Percentiles rank a stretch among this genome's conserved stretches.
Conservation (phyloP, 2,113 vertebrate genomes). For the Dipodomys spectabilis region DNA sequence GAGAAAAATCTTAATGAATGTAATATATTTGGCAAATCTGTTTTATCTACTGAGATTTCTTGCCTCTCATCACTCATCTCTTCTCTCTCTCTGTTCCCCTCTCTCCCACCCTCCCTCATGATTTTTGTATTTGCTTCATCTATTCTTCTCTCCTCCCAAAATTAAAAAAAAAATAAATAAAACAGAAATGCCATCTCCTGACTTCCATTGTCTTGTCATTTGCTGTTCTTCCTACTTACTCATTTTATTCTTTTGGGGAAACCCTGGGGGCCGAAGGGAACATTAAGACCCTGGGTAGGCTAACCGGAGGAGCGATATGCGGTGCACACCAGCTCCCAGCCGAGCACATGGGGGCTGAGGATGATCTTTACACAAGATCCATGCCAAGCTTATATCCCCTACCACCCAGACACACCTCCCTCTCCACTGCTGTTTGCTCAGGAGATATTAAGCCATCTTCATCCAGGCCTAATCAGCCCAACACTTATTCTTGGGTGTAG, state of each 20-base stretch:
- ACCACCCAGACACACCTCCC: neutral
- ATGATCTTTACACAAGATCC: neutral
- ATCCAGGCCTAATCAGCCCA: neutral
- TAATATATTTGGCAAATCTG: conserved; percentile 79
- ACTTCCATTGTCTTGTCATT: conserved; percentile 39
- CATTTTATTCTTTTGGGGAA: conserved; percentile 18
- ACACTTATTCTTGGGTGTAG: neutral
- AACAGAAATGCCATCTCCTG: conserved; percentile 47
- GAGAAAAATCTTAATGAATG: conserved; percentile 73
- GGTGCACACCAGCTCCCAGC: neutral
- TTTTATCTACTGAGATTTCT: conserved; percentile 74
- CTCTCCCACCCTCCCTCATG: neutral
- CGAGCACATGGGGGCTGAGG: neutral
- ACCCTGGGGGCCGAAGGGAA: neutral
- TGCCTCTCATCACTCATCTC: conserved; percentile 37
- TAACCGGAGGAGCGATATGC: neutral
- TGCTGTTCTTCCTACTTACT: conserved; percentile 21
- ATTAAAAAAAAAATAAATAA: neutral
- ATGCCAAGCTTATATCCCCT: neutral
- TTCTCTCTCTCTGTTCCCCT: conserved; percentile 13
- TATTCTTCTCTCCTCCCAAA: conserved; percentile 15
- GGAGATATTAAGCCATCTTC: conserved; percentile 18
- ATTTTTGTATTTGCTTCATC: conserved; percentile 41
- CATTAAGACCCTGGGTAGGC: neutral
- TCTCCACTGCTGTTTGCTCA: neutral